Evolutionary conservation across 2,113 vertebrate species (phyloP), one percentile per base, ranked within the genome.

Genomic region (Pithys albifrons): DNA sequence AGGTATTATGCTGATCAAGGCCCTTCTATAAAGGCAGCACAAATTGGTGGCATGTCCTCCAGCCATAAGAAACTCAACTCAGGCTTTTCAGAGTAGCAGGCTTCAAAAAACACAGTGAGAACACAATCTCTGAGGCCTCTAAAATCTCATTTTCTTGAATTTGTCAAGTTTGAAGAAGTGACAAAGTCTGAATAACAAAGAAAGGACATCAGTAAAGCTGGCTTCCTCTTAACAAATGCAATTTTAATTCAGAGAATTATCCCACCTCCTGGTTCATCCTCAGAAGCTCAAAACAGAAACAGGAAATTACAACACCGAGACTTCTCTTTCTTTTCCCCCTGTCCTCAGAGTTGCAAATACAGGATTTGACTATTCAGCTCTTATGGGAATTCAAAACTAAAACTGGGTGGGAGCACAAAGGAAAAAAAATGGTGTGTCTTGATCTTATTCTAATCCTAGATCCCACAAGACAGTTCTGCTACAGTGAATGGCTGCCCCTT

Each of bases 331-430:
- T 62, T 49, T 33, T 22, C 13, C 2, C 25, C 41, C 14, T 45
- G 22, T 37, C 62, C 54, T 91, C 28, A 55, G 37, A 88, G 35
- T 20, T 82, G 49, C 75, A 88, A 95, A 91, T 67, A 95, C 94
- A 85, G 23, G 58, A 94, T 93, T 82, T 90, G 85, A 91, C 64
- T 96, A 67, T 76, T 85, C 80, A 96, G 65, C 84, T 94, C 33
- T 87, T 85, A 84, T 49, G 65, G 81, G 94, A 96, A 95, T 91
- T 64, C 58, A 71, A 41, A 95, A 89, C 57, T 81, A 77, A 94
- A 96, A 72, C 5, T 49, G 11, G 35, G 72, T 69, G 85, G 76
- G 43, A 95, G 79, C 18, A 93, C 35, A 73, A 61, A 89, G 19
- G 67, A 66, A 24, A 57, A 67, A 59, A 10, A 71, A 81, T 6